Conservation (phyloP, 2,113 vertebrate genomes). For the Cyanistes caeruleus region DNA sequence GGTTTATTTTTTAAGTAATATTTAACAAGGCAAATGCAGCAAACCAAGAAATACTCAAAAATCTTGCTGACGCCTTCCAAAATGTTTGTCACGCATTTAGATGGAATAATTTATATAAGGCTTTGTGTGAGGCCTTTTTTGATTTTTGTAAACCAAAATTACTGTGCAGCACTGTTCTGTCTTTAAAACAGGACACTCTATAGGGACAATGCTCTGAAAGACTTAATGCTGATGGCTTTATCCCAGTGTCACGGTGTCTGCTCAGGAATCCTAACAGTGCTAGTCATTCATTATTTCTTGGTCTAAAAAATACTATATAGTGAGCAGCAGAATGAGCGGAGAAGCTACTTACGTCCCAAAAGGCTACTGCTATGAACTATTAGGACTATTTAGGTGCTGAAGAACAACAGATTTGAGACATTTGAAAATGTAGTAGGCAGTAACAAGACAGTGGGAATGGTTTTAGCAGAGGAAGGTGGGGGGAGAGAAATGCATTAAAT, state of each 20-base stretch:
- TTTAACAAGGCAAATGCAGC: background rate
- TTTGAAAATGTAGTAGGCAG: background rate
- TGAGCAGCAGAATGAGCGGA: background rate
- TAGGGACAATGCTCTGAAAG: background rate
- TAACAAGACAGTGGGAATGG: background rate
- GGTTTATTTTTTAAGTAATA: background rate
- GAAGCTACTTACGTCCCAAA: background rate
- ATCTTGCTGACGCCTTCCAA: background rate
- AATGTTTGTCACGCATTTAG: background rate
- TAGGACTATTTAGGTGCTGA: background rate
- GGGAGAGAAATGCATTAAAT: background rate
- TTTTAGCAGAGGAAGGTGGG: background rate
- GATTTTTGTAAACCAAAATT: background rate
- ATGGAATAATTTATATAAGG: background rate
- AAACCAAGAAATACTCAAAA: background rate
- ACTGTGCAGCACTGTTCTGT: background rate
- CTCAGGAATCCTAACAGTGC: background rate
- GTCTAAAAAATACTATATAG: background rate
- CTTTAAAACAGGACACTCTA: background rate
- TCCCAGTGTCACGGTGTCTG: rapidly evolving
- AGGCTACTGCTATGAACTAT: background rate
- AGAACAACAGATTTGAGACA: background rate
- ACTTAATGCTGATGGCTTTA: background rate
- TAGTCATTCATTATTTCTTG: background rate
- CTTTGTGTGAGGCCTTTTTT: background rate